These are phyloP conservation scores for Synaphobranchus kaupii DNA, from an alignment of 2,797 vertebrate genomes.

Conservation along the genomic window DNA sequence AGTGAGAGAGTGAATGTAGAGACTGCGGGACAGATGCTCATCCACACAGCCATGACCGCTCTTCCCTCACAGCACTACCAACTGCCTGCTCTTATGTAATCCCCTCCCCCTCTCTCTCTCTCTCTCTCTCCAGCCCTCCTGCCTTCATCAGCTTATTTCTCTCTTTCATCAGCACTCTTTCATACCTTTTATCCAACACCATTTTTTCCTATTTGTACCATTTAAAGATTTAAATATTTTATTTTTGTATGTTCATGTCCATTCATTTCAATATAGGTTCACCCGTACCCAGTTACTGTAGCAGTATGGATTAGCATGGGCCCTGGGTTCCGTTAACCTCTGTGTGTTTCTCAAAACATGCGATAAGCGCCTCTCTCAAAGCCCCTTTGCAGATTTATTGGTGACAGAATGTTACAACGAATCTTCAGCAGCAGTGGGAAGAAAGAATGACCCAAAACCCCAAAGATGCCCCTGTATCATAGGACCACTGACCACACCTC, in stretches of 20 bases:
- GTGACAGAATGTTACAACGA: neutral
- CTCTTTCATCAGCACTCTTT: constrained; percentile 37
- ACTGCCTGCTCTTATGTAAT: constrained; percentile 78
- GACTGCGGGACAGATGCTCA: constrained; percentile 65
- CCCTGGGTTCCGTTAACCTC: neutral
- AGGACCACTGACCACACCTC: neutral
- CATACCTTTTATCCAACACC: constrained; percentile 53
- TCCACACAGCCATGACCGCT: constrained; percentile 62
- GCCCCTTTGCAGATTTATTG: neutral
- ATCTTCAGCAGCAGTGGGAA: neutral
- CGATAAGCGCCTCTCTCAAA: neutral
- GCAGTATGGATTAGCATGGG: neutral
- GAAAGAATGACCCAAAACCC: neutral
- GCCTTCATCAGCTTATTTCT: constrained; percentile 72
- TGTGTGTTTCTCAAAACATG: neutral
- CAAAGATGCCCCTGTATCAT: neutral
- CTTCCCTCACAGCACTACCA: constrained; percentile 66
- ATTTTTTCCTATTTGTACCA: constrained; percentile 17
- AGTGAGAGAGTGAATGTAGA: constrained; percentile 34
- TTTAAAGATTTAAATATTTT: neutral
- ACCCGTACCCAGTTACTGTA: neutral
- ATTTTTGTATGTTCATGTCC: neutral
- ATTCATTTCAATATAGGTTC: neutral
- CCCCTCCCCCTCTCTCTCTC: constrained; percentile 59
- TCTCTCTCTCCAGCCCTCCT: constrained; percentile 51